phyloP scores from a whole-genome alignment of 1,140 invertebrate genomes.

The Theocolax elegans region DNA sequence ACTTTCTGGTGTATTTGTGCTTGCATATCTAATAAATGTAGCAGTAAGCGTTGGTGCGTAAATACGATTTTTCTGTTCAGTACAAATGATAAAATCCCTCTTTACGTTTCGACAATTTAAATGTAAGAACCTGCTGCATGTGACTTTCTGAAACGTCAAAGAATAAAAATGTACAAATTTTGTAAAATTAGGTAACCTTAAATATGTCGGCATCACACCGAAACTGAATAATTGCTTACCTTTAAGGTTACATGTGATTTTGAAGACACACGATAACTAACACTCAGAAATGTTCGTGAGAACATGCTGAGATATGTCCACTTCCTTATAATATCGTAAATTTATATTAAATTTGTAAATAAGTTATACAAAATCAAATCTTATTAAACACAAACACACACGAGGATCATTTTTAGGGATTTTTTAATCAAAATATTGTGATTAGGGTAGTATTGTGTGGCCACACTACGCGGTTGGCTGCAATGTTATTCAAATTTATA shows the following conservation, averaged over 20 bases:
- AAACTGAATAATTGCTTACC: not conserved
- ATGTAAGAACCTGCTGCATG: conserved; percentile 1
- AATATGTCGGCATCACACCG: not conserved
- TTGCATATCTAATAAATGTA: conserved; percentile 5
- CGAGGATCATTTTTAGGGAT: too few relatives aligned
- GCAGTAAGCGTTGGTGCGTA: not conserved
- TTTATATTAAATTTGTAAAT: too few relatives aligned
- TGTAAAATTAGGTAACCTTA: not conserved
- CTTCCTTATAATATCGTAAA: too few relatives aligned
- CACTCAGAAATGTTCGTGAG: not conserved
- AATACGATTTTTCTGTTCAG: not conserved
- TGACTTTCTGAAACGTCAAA: conserved; percentile 11
- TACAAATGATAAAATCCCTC: not conserved
- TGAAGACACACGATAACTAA: not conserved
- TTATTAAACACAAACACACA: too few relatives aligned
- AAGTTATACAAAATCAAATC: too few relatives aligned
- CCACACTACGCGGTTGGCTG: too few relatives aligned
- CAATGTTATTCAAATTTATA: too few relatives aligned
- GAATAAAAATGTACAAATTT: not conserved
- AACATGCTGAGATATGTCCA: too few relatives aligned
- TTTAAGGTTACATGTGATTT: conserved; percentile 8
- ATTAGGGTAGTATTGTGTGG: too few relatives aligned
- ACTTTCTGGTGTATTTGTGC: not conserved
- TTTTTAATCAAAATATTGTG: too few relatives aligned
- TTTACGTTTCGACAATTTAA: not conserved